These are phyloP conservation scores for Harpagoxenus sublaevis DNA, from an alignment of 2,888 invertebrate species.

Conservation along the genomic window DNA sequence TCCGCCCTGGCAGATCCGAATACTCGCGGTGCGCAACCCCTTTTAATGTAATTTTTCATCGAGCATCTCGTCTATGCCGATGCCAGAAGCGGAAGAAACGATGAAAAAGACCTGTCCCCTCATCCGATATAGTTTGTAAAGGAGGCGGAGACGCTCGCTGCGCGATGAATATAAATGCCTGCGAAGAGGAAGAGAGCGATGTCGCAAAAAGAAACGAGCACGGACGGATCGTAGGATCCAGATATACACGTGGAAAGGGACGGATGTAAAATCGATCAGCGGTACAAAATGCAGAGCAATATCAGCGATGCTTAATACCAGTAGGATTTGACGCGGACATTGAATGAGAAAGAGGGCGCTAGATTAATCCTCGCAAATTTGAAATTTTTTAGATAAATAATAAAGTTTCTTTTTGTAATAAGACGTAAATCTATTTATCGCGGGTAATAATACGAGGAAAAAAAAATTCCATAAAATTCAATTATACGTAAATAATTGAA, in stretches of 20 bases:
- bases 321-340: conserved; percentile 13
- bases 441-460: neutral
- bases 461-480: neutral
- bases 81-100: conserved; percentile 58
- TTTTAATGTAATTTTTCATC: conserved; percentile 55
- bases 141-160: conserved; percentile 63
- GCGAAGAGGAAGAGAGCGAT: conserved; percentile 43
- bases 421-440: neutral
- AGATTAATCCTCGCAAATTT: neutral
- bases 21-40: conserved; percentile 10
- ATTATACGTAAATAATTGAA: neutral
- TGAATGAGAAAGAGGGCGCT: neutral
- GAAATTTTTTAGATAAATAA: neutral
- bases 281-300: conserved; percentile 46
- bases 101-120: conserved; percentile 72
- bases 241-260: conserved; percentile 68
- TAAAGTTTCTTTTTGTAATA: neutral
- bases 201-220: conserved; percentile 34
- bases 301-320: conserved; percentile 6
- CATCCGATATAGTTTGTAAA: conserved; percentile 73
- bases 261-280: conserved; percentile 70
- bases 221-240: conserved; percentile 62
- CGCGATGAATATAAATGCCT: conserved; percentile 78
- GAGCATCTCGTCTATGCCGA: conserved; percentile 48
- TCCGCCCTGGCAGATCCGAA: conserved; percentile 46